A percentile compares a stretch with the other conserved stretches of the same genome.
phyloP scores from a whole-genome alignment of 1,140 invertebrate genomes.

The Hyposmocoma kahamanoa region DNA sequence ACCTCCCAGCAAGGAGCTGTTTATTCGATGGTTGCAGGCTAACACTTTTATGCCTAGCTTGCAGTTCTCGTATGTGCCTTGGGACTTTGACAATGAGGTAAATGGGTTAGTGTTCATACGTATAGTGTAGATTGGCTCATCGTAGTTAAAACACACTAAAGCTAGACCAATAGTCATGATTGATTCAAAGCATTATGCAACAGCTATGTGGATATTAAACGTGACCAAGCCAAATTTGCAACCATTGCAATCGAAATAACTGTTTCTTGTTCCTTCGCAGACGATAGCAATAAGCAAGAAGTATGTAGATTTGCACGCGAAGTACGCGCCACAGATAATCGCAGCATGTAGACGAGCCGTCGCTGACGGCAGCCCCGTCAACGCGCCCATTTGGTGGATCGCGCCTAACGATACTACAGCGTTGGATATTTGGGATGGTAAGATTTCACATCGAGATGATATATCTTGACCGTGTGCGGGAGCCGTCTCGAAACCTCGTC shows the following conservation, averaged over 20 bases:
- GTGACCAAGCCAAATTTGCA: neutral
- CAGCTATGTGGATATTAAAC: too few relatives aligned
- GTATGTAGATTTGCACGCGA: slow-evolving; percentile 81
- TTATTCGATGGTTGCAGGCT: slow-evolving; percentile 90
- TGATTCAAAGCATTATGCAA: too few relatives aligned
- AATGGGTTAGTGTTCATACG: too few relatives aligned
- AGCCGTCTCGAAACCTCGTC: too few relatives aligned
- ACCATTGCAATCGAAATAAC: neutral
- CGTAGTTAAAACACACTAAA: too few relatives aligned
- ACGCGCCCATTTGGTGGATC: slow-evolving; percentile 95
- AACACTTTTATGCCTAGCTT: slow-evolving; percentile 90
- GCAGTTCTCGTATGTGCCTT: slow-evolving; percentile 91
- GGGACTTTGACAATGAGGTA: slow-evolving; percentile 85
- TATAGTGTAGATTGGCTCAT: too few relatives aligned
- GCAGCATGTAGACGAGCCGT: slow-evolving; percentile 76
- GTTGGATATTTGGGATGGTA: slow-evolving; percentile 80
- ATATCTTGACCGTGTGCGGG: too few relatives aligned
- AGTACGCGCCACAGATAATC: slow-evolving; percentile 78
- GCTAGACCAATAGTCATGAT: too few relatives aligned
- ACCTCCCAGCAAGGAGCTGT: slow-evolving; percentile 83
- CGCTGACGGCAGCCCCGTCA: slow-evolving; percentile 80
- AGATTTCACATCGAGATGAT: too few relatives aligned
- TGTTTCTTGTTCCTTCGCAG: slow-evolving; percentile 46
- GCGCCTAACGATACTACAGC: slow-evolving; percentile 80
- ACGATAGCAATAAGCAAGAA: slow-evolving; percentile 78